phyloP scores from a whole-genome alignment of 2,888 invertebrate genomes.

The Scaeva pyrastri region DNA sequence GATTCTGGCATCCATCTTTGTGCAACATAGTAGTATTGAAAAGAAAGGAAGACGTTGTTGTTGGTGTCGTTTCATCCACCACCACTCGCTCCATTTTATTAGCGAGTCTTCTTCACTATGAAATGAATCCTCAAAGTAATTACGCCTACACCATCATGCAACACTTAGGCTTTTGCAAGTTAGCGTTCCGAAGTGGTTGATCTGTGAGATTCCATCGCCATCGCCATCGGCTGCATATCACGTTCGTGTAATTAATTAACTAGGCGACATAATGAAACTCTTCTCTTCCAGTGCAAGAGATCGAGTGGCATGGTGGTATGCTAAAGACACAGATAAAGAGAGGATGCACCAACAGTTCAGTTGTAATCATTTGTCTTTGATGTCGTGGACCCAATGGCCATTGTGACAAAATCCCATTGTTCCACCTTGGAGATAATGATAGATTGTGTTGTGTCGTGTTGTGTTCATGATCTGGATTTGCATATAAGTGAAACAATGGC shows the following conservation, averaged over 20 bases:
- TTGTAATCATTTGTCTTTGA: conserved; percentile 59
- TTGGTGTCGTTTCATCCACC: neutral
- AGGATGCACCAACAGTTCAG: conserved; percentile 6
- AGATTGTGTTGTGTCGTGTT: conserved; percentile 21
- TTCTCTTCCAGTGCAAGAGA: neutral
- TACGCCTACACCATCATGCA: conserved; percentile 65
- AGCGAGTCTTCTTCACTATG: conserved; percentile 26
- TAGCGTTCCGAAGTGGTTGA: conserved; percentile 44
- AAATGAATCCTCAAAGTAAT: conserved; percentile 34
- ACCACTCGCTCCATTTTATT: conserved; percentile 1
- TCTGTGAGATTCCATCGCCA: conserved; percentile 48
- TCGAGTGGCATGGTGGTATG: neutral
- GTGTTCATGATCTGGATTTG: conserved; percentile 63
- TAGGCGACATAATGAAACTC: conserved; percentile 56
- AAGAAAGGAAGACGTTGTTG: conserved; percentile 30
- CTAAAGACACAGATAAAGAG: too few species aligned
- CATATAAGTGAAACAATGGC: conserved; percentile 64
- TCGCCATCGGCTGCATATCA: conserved; percentile 59
- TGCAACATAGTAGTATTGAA: conserved; percentile 24
- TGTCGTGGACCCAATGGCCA: conserved; percentile 58
- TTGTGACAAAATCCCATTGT: conserved; percentile 74
- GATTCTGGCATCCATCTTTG: conserved; percentile 22
- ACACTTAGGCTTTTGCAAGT: conserved; percentile 60
- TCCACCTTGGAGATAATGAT: conserved; percentile 49
- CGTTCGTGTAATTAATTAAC: conserved; percentile 73